phyloP scores from a whole-genome alignment of 1,140 invertebrate genomes.

The Tetramorium alpestre region DNA sequence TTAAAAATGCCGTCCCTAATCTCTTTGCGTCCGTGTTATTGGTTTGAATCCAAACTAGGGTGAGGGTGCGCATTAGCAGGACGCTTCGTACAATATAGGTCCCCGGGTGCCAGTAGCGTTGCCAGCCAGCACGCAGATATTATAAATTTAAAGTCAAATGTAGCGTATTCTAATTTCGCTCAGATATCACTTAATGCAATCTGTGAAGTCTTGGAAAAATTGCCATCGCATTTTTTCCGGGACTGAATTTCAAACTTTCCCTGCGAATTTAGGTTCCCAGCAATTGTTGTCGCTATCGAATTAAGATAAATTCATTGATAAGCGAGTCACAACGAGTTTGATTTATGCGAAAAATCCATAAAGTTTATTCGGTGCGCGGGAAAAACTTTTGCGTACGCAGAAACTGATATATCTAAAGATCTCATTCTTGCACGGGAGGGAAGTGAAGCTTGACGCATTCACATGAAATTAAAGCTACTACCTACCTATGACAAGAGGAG shows the following conservation, averaged over 20 bases:
- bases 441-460: constrained; percentile 35
- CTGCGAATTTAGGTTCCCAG: not conserved
- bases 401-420: not conserved
- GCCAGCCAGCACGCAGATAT: constrained; percentile 62
- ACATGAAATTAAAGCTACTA: constrained; percentile 71
- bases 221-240: constrained; percentile 24
- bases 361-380: not conserved
- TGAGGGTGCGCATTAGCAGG: constrained; percentile 68
- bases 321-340: constrained; percentile 31
- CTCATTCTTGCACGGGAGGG: not conserved
- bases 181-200: constrained; percentile 80
- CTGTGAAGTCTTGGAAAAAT: constrained; percentile 68
- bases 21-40: constrained; percentile 67
- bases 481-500: constrained; percentile 63
- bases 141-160: constrained; percentile 81
- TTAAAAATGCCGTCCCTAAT: constrained; percentile 71
- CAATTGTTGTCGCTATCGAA: constrained; percentile 57
- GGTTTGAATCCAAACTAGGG: constrained; percentile 60
- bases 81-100: constrained; percentile 65
- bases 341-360: constrained; percentile 59
- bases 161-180: constrained; percentile 79
- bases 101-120: constrained; percentile 66
- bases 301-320: constrained; percentile 69
- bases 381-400: not conserved
- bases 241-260: constrained; percentile 16